A percentile compares a stretch with the other conserved stretches of the same genome.
Conservation (phyloP, 2,113 vertebrate genomes). For the Seriola dumerili region DNA sequence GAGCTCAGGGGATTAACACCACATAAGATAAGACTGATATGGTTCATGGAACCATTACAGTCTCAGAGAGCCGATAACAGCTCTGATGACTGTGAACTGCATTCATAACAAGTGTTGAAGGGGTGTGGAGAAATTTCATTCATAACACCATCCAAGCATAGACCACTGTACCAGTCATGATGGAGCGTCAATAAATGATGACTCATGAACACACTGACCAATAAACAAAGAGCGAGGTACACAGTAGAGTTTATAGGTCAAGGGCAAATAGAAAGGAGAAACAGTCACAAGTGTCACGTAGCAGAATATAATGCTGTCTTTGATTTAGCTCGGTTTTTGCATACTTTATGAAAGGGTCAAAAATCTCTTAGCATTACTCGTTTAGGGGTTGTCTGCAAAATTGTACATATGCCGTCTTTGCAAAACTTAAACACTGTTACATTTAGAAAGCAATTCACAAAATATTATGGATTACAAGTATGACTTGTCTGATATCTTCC, state of each 20-base stretch:
- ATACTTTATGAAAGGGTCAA: background rate
- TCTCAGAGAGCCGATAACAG: constrained; percentile 17
- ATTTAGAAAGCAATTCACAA: background rate
- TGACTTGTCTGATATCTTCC: background rate
- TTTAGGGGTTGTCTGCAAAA: background rate
- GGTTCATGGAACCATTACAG: constrained; percentile 30
- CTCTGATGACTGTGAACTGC: constrained; percentile 25
- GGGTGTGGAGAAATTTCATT: constrained; percentile 39
- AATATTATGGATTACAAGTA: background rate
- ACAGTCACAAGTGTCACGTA: background rate
- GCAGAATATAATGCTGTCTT: background rate
- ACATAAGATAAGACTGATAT: constrained; percentile 59
- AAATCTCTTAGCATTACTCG: background rate
- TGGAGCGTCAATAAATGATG: background rate
- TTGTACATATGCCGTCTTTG: background rate
- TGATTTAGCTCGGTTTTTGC: background rate
- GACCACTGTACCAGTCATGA: constrained; percentile 1
- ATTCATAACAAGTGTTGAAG: background rate
- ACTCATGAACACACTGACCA: background rate
- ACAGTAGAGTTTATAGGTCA: background rate
- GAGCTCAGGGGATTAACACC: constrained; percentile 43
- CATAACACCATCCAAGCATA: constrained; percentile 27
- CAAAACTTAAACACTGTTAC: background rate
- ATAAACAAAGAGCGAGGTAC: constrained; percentile 15
- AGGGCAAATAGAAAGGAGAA: background rate